Conservation (phyloP, 2,888 invertebrate genomes). For the Embidobia sp. region DNA sequence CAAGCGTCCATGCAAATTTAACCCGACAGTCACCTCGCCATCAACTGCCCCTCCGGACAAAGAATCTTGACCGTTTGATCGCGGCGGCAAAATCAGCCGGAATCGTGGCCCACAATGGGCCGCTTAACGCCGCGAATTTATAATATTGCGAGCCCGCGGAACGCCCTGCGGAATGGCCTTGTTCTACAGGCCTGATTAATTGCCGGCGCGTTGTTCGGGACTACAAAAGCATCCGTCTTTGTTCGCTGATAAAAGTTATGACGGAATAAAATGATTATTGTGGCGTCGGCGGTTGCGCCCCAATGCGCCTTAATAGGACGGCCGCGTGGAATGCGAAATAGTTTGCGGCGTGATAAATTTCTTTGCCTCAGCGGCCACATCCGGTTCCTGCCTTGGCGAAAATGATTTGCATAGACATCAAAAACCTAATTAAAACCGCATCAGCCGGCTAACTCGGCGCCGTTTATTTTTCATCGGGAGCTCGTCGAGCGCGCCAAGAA, state of each 20-base stretch:
- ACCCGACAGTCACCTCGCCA: slow-evolving; percentile 73
- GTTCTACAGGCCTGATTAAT: slow-evolving; percentile 28
- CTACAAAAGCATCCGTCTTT: slow-evolving; percentile 17
- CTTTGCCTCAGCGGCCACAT: slow-evolving; percentile 25
- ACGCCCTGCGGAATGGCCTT: neutral
- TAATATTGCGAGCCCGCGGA: neutral
- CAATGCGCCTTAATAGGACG: slow-evolving; percentile 14
- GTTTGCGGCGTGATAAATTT: slow-evolving; percentile 67
- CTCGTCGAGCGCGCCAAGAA: too few species aligned
- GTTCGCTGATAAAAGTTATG: slow-evolving; percentile 40
- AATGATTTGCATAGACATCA: slow-evolving; percentile 58
- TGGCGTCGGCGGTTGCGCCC: slow-evolving; percentile 19
- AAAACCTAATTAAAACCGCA: slow-evolving; percentile 60
- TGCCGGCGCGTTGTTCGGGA: slow-evolving; percentile 15
- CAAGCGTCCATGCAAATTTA: slow-evolving; percentile 79
- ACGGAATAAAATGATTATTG: slow-evolving; percentile 43
- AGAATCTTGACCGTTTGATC: slow-evolving; percentile 34
- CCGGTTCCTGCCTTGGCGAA: slow-evolving; percentile 3
- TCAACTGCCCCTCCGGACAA: slow-evolving; percentile 49
- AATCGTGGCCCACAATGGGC: too few species aligned
- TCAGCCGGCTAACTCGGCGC: slow-evolving; percentile 17
- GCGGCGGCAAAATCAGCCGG: too few species aligned
- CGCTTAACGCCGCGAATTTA: slow-evolving; percentile 7
- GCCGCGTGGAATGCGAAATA: slow-evolving; percentile 40
- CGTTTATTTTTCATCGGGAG: neutral